Percentiles rank a stretch among this genome's conserved stretches.
Evolutionary conservation across 1,140 invertebrate species (phyloP).

Genomic region (Bombus affinis): DNA sequence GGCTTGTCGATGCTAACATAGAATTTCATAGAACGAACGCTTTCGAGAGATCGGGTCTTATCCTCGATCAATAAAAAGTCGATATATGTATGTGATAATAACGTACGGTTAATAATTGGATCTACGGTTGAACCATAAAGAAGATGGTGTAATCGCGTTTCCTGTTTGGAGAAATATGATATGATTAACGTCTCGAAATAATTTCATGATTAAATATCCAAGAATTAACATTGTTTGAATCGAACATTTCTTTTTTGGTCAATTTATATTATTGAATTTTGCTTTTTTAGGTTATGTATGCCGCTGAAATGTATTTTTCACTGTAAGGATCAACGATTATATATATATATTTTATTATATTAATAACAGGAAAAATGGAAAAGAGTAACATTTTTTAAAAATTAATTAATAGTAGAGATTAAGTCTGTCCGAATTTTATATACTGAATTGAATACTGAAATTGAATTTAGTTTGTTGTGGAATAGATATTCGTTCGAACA

Average conservation of each 20-base stretch:
- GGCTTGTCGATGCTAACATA: conserved; percentile 18
- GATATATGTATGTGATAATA: neutral
- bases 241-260: neutral
- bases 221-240: neutral
- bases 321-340: too few relatives aligned
- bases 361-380: neutral
- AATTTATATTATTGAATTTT: neutral
- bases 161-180: neutral
- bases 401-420: neutral
- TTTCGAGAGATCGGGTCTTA: neutral
- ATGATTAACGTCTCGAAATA: neutral
- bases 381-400: neutral
- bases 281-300: neutral
- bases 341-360: too few relatives aligned
- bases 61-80: conserved; percentile 1
- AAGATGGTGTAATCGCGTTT: neutral
- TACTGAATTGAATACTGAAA: too few relatives aligned
- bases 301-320: too few relatives aligned
- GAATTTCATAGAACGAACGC: conserved; percentile 11
- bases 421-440: too few relatives aligned
- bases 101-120: neutral
- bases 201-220: neutral
- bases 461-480: too few relatives aligned
- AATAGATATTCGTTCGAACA: neutral
- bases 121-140: neutral